Base-by-base conservation (phyloP, 1,140 invertebrate genomes). In the Scaptomyza pallida region DNA sequence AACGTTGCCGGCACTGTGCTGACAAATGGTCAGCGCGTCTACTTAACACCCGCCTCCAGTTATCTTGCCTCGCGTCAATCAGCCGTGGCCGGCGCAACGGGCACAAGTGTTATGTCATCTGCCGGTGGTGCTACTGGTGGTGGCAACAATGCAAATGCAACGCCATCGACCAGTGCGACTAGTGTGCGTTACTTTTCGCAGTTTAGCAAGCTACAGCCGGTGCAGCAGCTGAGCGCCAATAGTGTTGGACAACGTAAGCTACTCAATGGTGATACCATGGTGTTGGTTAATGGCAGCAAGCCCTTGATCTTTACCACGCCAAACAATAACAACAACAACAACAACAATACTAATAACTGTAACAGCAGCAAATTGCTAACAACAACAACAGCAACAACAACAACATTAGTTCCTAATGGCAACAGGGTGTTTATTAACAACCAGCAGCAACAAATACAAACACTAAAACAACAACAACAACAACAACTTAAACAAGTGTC, bases 161-260 rank as follows among this genome's bases (percentile, higher is more conserved):
- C 19, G 8, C 37, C 71, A 55, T 48, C 64, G 1, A 61, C 56
- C 17, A 52, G 41, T 19, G n/a, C 47, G 6, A 30, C 6, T 13
- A 61, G 70, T 5, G 82, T 88, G 13, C 78, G 82, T 1, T 82
- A 88, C 9, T 88, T 88, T 41, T 89, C 82, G 9, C 82, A 88
- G 41, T 83, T 88, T 26, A 57, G 82, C 23, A 82, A 89, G 30
- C 35, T 70, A 44, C 78, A 76, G 68, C 50, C 51, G 15, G 50
- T 51, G 52, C 71, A 70, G 65, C 56, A 56, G 21, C n/a, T 55
- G 30, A 59, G 45, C 23, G 30, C 59, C 21, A 65, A n/a, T n/a
- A n/a, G 50, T 69, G 59, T 51, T 47, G 52, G 51, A 5, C 26
- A 82, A 47, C 76, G 60, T 13, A 88, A 78, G 60, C 41, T 78